Conservation (phyloP, 2,113 vertebrate species). For the Malurus melanocephalus region DNA sequence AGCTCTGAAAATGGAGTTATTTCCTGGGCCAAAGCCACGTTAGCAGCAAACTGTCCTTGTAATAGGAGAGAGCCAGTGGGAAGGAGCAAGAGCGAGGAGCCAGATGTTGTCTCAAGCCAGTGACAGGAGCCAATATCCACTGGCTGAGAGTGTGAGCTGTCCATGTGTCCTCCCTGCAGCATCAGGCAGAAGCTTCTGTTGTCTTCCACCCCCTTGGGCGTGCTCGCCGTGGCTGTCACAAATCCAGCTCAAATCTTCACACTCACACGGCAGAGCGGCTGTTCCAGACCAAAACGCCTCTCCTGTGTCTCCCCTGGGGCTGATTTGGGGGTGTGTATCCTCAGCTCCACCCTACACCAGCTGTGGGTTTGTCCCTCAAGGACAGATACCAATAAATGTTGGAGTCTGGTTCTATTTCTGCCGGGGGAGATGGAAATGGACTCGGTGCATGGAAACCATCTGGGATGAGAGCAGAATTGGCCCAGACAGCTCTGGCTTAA, state of each 20-base stretch:
- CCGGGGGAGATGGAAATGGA: background rate
- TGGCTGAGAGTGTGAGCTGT: background rate
- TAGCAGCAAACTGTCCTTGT: conserved; percentile 13
- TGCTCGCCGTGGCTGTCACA: background rate
- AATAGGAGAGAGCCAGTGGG: background rate
- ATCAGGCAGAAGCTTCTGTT: conserved; percentile 39
- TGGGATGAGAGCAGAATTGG: conserved; percentile 10
- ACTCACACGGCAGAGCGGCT: background rate
- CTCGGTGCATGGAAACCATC: background rate
- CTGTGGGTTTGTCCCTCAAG: conserved; percentile 8
- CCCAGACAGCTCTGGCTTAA: background rate
- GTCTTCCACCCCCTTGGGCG: background rate
- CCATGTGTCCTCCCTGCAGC: conserved; percentile 33
- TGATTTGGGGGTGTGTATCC: background rate
- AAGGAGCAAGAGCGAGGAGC: background rate
- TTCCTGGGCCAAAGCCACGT: conserved; percentile 14
- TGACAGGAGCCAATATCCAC: conserved; percentile 12
- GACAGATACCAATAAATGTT: background rate
- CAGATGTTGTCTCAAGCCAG: conserved; percentile 45
- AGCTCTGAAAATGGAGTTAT: conserved; percentile 11
- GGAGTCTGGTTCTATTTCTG: background rate
- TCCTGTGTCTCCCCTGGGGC: background rate
- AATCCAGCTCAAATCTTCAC: background rate
- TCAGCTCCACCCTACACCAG: background rate
- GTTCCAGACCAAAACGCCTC: background rate